Conservation (phyloP, 2,113 vertebrate species). For the Nannospalax galili region DNA sequence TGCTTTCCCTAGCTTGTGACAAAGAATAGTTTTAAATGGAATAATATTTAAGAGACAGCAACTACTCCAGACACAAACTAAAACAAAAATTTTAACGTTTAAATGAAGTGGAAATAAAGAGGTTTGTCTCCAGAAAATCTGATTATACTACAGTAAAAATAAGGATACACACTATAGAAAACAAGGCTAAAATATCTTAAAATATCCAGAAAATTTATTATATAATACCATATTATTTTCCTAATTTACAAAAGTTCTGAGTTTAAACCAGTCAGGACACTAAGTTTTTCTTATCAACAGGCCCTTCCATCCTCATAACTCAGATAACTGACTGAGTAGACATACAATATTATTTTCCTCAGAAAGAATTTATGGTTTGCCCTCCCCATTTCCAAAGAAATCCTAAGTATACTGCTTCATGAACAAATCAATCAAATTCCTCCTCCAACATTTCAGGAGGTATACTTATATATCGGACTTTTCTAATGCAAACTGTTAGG, state of each 20-base stretch:
- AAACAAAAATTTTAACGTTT: slow-evolving; percentile 13
- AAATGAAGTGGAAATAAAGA: slow-evolving; percentile 27
- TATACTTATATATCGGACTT: background rate
- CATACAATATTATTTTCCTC: slow-evolving; percentile 8
- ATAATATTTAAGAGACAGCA: background rate
- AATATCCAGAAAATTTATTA: slow-evolving; percentile 13
- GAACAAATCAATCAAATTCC: slow-evolving; percentile 35
- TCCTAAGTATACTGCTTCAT: background rate
- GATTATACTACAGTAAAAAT: slow-evolving; percentile 15
- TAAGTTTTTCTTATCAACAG: slow-evolving; percentile 30
- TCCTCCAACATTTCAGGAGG: background rate
- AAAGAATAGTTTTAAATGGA: slow-evolving; percentile 52
- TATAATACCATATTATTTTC: background rate
- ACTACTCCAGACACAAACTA: background rate
- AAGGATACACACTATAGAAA: slow-evolving; percentile 30
- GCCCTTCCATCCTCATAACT: background rate
- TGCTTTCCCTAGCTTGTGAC: slow-evolving; percentile 36
- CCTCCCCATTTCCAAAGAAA: slow-evolving; percentile 32
- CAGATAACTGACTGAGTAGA: background rate
- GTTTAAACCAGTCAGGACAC: slow-evolving; percentile 21
- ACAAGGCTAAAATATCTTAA: slow-evolving; percentile 32
- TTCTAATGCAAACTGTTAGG: background rate
- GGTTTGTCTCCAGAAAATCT: slow-evolving; percentile 62
- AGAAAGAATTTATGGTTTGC: slow-evolving; percentile 4
- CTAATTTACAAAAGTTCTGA: background rate